These are phyloP conservation scores for Drosophila albomicans DNA, from an alignment of 1,140 invertebrate genomes.

Conservation along the genomic window DNA sequence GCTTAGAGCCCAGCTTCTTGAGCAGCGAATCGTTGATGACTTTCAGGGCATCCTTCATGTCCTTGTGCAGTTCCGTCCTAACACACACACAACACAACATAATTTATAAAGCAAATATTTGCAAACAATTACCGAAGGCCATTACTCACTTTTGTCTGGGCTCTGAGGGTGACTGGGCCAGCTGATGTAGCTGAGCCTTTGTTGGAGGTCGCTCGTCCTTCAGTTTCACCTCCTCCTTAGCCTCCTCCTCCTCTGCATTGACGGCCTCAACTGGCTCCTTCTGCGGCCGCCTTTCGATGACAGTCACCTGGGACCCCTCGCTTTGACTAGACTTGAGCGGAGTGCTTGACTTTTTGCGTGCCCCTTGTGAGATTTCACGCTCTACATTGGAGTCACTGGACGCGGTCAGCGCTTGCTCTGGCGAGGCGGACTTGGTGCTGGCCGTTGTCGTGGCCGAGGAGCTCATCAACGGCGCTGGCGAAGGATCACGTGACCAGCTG, in stretches of 20 bases:
- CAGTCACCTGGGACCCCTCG: conserved; percentile 71
- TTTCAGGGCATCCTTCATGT: conserved; percentile 92
- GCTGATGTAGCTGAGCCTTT: conserved; percentile 75
- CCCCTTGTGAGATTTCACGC: conserved; percentile 72
- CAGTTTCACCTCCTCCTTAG: conserved; percentile 16
- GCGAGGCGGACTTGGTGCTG: conserved; percentile 61
- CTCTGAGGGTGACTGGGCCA: conserved; percentile 73
- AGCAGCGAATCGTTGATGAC: conserved; percentile 91
- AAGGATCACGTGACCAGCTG: conserved; percentile 78
- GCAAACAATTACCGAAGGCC: not conserved
- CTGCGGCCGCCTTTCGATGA: conserved; percentile 54
- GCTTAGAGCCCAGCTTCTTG: conserved; percentile 86
- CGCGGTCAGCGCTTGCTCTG: conserved; percentile 50
- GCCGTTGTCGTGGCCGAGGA: conserved; percentile 40
- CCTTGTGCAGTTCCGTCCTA: conserved; percentile 88
- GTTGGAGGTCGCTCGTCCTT: conserved; percentile 61
- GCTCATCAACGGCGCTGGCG: conserved; percentile 70
- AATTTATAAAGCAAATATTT: not conserved
- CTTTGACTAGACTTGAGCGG: conserved; percentile 81
- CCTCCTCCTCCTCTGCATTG: not conserved
- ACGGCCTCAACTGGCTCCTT: not conserved
- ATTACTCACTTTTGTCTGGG: conserved; percentile 71
- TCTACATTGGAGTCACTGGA: conserved; percentile 59
- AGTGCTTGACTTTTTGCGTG: conserved; percentile 79
- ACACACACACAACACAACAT: not conserved